Evolutionary conservation across 2,113 vertebrate genomes (phyloP), one percentile per base, ranked within the genome.

Genomic region (Phainopepla nitens): DNA sequence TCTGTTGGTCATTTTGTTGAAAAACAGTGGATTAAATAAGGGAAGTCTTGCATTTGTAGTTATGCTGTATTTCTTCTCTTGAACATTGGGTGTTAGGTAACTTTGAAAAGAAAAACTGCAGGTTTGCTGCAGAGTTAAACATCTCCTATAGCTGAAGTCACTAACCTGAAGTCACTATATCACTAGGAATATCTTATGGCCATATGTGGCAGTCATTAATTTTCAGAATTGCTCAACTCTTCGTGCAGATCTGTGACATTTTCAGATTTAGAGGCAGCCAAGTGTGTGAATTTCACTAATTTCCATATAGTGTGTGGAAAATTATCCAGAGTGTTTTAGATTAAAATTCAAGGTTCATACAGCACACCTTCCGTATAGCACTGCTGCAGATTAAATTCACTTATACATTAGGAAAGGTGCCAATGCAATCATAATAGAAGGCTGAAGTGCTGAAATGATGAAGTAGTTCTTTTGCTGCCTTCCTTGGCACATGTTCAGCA

Each of bases 341-440:
- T 97, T 96, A 95, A 95, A 82, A 97, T 98, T 97, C 94, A 65
- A 84, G 91, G 58, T 94, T 95, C 44, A n/a, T 96, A 42, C 87
- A 76, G 58, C 65, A 94, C 84, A 97, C 92, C 93, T 96, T 97
- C 76, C 11, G 0, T 85, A 70, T 20, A 94, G 68, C 84, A 85
- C 65, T 97, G 81, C 95, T 96, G 61, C 89, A 92, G 97, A 97
- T 98, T 96, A 97, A 97, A 94, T 89, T 94, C 85, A 78, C 94
- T 97, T 96, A 73, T 71, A 36, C 90, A 89, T 96, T 97, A 97
- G 97, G 95, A 97, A 93, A 79, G 56, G 56, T 93, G 97, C 97
- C 97, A 98, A 93, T 80, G 77, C 76, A 98, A 92, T 96, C 90
- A 89, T 92, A 92, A 91, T 78, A 95, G 96, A 92, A 92, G 78